phyloP scores from a whole-genome alignment of 2,888 invertebrate species.

The Drosophila demipolita region DNA sequence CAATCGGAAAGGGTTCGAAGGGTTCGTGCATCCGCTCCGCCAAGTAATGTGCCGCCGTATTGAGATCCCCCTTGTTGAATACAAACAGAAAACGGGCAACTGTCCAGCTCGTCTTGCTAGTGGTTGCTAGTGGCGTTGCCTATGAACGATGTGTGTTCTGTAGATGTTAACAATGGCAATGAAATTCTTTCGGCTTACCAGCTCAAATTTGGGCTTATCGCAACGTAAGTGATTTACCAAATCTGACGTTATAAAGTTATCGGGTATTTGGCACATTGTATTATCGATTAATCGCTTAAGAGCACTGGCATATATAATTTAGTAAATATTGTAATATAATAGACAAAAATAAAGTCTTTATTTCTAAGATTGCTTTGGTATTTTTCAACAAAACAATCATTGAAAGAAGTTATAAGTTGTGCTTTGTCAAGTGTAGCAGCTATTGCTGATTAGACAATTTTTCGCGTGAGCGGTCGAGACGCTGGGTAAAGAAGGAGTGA shows the following conservation, averaged over 20 bases:
- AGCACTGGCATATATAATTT: conserved; percentile 39
- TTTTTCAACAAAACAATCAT: not conserved
- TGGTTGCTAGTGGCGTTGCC: not conserved
- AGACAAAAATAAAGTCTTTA: not conserved
- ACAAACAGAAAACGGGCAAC: conserved; percentile 73
- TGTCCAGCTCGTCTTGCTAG: conserved; percentile 31
- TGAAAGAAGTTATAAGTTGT: not conserved
- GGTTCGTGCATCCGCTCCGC: conserved; percentile 75
- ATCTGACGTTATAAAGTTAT: conserved; percentile 52
- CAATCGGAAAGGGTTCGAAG: conserved; percentile 63
- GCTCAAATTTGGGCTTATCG: not conserved
- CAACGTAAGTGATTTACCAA: conserved; percentile 44
- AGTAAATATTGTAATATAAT: not conserved
- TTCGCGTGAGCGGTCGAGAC: not conserved
- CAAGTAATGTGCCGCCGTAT: conserved; percentile 76
- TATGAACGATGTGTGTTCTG: not conserved
- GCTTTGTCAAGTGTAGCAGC: too few relatives aligned
- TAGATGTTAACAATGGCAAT: not conserved
- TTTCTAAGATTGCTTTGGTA: not conserved
- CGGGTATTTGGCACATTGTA: conserved; percentile 51
- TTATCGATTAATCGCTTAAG: not conserved
- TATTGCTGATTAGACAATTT: not conserved
- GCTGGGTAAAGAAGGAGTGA: not conserved
- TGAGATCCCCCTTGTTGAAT: conserved; percentile 77
- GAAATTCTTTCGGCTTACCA: conserved; percentile 16